Base-by-base conservation (phyloP, 2,888 invertebrate genomes). In the Onthophagus sagittarius region DNA sequence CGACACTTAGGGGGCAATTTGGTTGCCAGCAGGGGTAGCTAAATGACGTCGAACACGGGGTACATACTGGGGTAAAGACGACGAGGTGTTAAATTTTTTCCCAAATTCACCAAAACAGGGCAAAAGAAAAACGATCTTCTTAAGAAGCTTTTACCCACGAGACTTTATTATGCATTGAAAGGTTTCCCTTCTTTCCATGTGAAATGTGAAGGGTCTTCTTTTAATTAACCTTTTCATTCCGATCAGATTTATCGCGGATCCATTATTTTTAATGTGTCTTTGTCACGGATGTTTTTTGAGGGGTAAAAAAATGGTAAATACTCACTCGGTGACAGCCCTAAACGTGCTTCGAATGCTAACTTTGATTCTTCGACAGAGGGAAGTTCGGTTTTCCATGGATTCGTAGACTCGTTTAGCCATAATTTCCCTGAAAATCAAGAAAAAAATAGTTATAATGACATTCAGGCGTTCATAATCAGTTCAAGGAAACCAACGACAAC, bases 321-420 rank as follows among this genome's bases (percentile, higher is more conserved):
- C 85, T 85, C 81, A 86, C 86, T 84, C 31, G 86, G 85, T 71
- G 86, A 86, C 23, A 86, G 81, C 73, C 86, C 85, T 74, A 87
- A 83, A 76, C 86, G 80, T 70, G 85, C 83, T 78, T 86, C 86
- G 53, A 87, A 80, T 14, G 86, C 85, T 71, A 85, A 81, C 81
- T 86, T 86, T 64, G 85, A 84, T 75, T 86, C 86, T 77, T 86
- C 86, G 73, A 81, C 82, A 13, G 85, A 81, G 73, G 85, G 84
- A 72, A 85, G 78, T 74, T 86, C 86, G 72, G 83, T 83, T 78
- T 86, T 81, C 87, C 87, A 87, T 72, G 84, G 83, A 79, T 86
- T 84, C 74, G 86, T 86, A 69, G 85, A 81, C 74, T 86, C 86
- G 78, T 83, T 86, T 78, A 86, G 78, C 87, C 87, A 87, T 80